Base-by-base conservation (phyloP, 2,888 invertebrate genomes). In the Linnaemya vulpina region DNA sequence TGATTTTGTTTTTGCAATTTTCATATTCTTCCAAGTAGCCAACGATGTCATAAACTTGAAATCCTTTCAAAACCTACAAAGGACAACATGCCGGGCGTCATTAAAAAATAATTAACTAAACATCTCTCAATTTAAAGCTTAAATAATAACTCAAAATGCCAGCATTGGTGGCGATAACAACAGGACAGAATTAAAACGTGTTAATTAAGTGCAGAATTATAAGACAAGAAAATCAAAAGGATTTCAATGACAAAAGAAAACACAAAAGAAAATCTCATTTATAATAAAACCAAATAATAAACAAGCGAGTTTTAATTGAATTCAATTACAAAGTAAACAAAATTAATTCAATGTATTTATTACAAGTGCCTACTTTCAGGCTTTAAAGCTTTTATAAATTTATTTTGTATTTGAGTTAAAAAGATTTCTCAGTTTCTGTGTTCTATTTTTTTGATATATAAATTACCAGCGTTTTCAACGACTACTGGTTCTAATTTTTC, bases 91-190 rank as follows among this genome's bases (percentile, higher is more conserved):
- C 2, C 8, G 13, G 20, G 9, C 15, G 20, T 22, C 22, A n/a
- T 22, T 15, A 40, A 22, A 20, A 43, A 15, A 20, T 22, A 40
- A 63, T 63, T 63, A 63, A 63, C 22, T 63, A 22, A 43, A 63
- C 38, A 40, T 20, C 22, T 22, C 40, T 13, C 7, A 30, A 62
- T 20, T 20, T 1, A 20, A 11, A 17, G 20, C 17, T 38, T 11
- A 43, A 40, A 43, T 63, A 22, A 40, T 63, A 63, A 38, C 40
- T 20, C 40, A 13, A 63, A 63, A 22, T 22, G 22, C 0, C 7
- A 43, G 20, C 7, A 40, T 3, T 0, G 8, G 22, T 7, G 22
- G 11, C 15, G 15, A 15, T 22, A 43, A 22, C 11, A 40, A 62
- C 10, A 40, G 20, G 20, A 17, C 11, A 13, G 3, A 22, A 22